Base-by-base conservation (phyloP, 2,113 vertebrate species). In the Collichthys lucidus region DNA sequence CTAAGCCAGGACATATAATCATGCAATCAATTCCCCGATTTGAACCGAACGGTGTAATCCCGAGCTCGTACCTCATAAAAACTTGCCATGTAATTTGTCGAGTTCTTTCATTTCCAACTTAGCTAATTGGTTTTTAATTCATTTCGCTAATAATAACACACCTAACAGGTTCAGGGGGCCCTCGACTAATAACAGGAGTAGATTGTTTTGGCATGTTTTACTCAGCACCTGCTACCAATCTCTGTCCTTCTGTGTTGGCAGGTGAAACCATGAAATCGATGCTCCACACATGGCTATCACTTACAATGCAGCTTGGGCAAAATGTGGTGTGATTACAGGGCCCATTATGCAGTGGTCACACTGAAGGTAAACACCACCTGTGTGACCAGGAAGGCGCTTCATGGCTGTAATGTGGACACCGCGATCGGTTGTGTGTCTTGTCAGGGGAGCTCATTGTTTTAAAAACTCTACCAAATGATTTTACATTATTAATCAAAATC, bases 211-310 rank as follows among this genome's bases (percentile, higher is more conserved):
- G 90, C 90, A 71, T 24, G 76, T 82, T 81, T 62, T 29, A 20
- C 61, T 15, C 40, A 40, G 71, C 90, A 93, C 91, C 91, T 94
- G 93, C 88, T 85, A 40, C 89, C 87, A 52, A 64, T 77, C 74
- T 76, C 67, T 71, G 64, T 77, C 74, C 80, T 73, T 80, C 78
- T 68, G 75, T 63, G 83, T 73, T 91, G 89, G 92, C 88, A 91
- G 87, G 86, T 91, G 80, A 87, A 78, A 63, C 75, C 79, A 59
- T 88, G 85, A 87, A 94, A 93, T 92, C 64, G 70, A 92, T 90
- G 88, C 81, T 63, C 40, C 55, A 56, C 85, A 84, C 90, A 77
- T 49, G 84, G 83, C 72, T 59, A 71, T 86, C 70, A 72, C 76
- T 85, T 73, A 77, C 76, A 80, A 19, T 80, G 82, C 62, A 60